Conservation (phyloP, 2,888 invertebrate species). For the Magallana nippona region DNA sequence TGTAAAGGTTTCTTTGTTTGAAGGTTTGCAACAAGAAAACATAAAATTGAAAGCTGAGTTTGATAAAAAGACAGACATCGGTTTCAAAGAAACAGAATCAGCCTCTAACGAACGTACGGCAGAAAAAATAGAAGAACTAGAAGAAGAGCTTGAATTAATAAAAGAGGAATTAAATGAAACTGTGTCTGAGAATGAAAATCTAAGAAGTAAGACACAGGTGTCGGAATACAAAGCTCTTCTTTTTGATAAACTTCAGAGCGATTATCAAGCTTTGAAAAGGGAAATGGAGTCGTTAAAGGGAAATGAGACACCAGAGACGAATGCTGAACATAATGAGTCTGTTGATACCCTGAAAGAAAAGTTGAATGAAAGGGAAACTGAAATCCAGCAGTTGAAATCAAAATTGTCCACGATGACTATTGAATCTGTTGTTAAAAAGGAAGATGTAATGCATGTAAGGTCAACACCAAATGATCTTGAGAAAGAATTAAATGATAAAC, state of each 20-base stretch:
- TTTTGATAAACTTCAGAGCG: conserved; percentile 42
- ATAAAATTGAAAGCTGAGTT: background rate
- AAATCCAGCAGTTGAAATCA: conserved; percentile 52
- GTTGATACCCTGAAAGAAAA: conserved; percentile 43
- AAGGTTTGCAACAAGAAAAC: background rate
- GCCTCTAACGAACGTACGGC: background rate
- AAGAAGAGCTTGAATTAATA: conserved; percentile 51
- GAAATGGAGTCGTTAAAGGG: conserved; percentile 36
- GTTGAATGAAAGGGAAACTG: conserved; percentile 47
- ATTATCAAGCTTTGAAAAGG: conserved; percentile 33
- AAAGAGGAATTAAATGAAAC: conserved; percentile 54
- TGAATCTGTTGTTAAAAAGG: conserved; percentile 25
- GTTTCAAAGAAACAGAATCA: too few species aligned
- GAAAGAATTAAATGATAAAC: conserved; percentile 13
- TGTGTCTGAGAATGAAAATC: conserved; percentile 58
- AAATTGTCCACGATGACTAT: conserved; percentile 37
- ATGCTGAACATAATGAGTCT: conserved; percentile 32
- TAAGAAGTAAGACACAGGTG: conserved; percentile 32
- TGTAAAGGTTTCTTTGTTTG: background rate
- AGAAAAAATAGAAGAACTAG: conserved; percentile 52
- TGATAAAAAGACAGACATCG: background rate
- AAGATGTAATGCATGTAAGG: background rate
- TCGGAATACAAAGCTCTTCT: conserved; percentile 41
- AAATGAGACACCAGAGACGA: conserved; percentile 28
- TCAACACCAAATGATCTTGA: background rate